phyloP scores from a whole-genome alignment of 2,888 invertebrate genomes.

The Apodemia mormo region DNA sequence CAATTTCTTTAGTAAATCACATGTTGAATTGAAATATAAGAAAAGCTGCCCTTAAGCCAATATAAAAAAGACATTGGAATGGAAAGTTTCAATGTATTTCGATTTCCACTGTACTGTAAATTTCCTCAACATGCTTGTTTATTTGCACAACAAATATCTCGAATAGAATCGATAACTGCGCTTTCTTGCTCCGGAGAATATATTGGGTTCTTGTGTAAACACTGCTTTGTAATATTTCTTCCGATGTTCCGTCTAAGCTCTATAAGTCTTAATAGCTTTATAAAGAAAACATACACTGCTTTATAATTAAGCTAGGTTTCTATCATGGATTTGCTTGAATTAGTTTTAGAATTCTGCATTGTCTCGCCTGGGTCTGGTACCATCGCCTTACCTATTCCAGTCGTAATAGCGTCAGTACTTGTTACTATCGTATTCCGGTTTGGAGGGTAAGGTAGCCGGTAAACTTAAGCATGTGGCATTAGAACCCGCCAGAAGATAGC shows the following conservation, averaged over 20 bases:
- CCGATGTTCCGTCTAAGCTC: background rate
- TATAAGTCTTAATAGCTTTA: background rate
- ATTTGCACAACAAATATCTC: background rate
- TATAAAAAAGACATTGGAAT: background rate
- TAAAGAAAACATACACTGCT: background rate
- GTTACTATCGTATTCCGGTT: too few relatives aligned
- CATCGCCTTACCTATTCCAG: too few relatives aligned
- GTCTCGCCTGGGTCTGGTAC: too few relatives aligned
- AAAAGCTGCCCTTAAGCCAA: background rate
- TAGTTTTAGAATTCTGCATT: too few relatives aligned
- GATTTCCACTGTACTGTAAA: background rate
- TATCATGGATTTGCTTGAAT: too few relatives aligned
- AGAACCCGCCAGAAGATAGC: too few relatives aligned
- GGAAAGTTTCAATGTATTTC: slow-evolving; percentile 2
- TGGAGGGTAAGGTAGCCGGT: too few relatives aligned
- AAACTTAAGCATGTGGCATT: too few relatives aligned
- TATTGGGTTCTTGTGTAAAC: slow-evolving; percentile 2
- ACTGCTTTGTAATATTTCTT: slow-evolving; percentile 1
- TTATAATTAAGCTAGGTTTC: background rate
- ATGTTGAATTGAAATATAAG: background rate
- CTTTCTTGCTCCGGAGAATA: background rate
- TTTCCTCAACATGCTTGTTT: background rate
- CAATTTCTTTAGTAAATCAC: background rate
- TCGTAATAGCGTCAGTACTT: too few relatives aligned
- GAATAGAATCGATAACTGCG: slow-evolving; percentile 4